Evolutionary conservation across 2,797 vertebrate genomes (phyloP).

Genomic region (Alosa sapidissima): DNA sequence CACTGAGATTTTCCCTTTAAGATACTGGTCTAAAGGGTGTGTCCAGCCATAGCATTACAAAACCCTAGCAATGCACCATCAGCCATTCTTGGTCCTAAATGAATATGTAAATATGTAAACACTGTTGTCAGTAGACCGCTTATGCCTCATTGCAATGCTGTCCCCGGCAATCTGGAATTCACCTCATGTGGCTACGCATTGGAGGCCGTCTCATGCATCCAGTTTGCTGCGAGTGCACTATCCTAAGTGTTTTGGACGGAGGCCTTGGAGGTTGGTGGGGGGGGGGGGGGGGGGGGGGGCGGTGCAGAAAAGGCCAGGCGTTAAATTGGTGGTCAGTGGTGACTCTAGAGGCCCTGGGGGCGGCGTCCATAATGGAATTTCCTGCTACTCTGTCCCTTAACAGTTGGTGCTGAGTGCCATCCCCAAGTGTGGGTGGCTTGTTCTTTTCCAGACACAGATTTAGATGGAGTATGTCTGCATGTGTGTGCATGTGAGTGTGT

Average conservation of each 20-base stretch:
- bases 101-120: constrained; percentile 19
- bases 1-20: background rate
- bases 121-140: background rate
- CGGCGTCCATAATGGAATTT: constrained; percentile 66
- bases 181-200: background rate
- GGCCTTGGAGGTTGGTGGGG: background rate
- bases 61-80: background rate
- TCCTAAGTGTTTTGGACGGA: background rate
- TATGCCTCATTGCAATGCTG: background rate
- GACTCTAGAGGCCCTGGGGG: constrained; percentile 60
- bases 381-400: constrained; percentile 59
- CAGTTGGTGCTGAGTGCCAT: constrained; percentile 48
- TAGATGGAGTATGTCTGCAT: constrained; percentile 30
- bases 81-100: background rate
- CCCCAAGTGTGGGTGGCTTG: constrained; percentile 55
- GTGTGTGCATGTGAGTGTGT: background rate
- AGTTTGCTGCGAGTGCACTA: background rate
- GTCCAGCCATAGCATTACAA: background rate
- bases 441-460: constrained; percentile 9
- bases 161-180: background rate
- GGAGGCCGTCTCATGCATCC: background rate
- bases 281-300: background rate
- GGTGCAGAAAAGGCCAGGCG: background rate
- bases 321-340: background rate
- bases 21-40: background rate